Evolutionary conservation across 2,888 invertebrate genomes (phyloP).

Genomic region (Mythimna lalbum): DNA sequence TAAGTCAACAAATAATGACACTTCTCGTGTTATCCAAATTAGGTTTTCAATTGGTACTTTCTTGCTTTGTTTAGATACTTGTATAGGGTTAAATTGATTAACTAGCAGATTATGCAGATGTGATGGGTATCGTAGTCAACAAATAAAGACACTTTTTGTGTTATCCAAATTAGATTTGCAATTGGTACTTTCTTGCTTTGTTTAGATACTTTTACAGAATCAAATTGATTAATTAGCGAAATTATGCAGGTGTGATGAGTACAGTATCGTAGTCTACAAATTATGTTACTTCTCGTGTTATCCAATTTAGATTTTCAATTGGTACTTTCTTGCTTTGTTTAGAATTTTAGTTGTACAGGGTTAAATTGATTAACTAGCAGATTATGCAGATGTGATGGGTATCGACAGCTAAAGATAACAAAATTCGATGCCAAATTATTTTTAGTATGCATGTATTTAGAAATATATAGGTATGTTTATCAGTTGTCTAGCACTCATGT

Average conservation of each 20-base stretch:
- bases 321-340: conserved; percentile 36
- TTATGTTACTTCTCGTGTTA: conserved; percentile 73
- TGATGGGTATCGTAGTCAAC: too few relatives aligned
- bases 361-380: neutral
- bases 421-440: too few relatives aligned
- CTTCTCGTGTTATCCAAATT: conserved; percentile 71
- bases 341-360: neutral
- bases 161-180: too few relatives aligned
- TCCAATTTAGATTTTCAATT: conserved; percentile 71
- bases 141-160: too few relatives aligned
- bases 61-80: neutral
- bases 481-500: too few relatives aligned
- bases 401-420: too few relatives aligned
- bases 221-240: too few relatives aligned
- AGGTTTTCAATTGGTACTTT: conserved; percentile 67
- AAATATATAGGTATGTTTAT: too few relatives aligned
- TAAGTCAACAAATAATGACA: conserved; percentile 79
- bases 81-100: neutral
- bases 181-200: too few relatives aligned
- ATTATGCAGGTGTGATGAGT: too few relatives aligned
- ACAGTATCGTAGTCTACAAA: conserved; percentile 81
- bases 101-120: neutral
- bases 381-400: neutral
- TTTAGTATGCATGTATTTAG: too few relatives aligned
- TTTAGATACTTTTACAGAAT: too few relatives aligned